These are phyloP conservation scores for Aplysia californica DNA, from an alignment of 1,140 invertebrate genomes.

Conservation along the genomic window DNA sequence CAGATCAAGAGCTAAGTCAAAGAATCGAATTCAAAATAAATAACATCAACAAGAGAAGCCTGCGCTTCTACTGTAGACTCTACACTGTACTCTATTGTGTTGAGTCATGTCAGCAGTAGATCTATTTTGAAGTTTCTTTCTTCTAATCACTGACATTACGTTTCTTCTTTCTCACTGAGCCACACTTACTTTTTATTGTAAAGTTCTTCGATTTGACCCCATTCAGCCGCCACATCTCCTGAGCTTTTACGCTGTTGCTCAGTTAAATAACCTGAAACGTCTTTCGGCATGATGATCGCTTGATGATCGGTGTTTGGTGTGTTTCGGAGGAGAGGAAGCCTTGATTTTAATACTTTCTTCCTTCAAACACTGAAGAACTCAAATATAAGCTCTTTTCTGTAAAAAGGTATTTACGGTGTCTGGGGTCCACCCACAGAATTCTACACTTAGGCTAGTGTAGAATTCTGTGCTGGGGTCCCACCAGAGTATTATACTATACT, in stretches of 20 bases:
- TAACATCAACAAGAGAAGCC: background rate
- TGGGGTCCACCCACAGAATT: too few relatives aligned
- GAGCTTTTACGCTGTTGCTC: slow-evolving; percentile 61
- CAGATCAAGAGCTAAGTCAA: too few relatives aligned
- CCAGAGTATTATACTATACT: too few relatives aligned
- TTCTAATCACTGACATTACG: background rate
- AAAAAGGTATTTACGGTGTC: too few relatives aligned
- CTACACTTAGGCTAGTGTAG: too few relatives aligned
- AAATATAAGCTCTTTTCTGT: too few relatives aligned
- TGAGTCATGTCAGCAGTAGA: background rate
- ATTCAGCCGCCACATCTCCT: slow-evolving; percentile 58
- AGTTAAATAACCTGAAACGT: slow-evolving; percentile 59
- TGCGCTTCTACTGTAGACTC: background rate
- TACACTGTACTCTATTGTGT: background rate
- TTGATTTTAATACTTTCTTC: too few relatives aligned
- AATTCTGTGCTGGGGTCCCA: too few relatives aligned
- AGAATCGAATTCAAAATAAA: background rate
- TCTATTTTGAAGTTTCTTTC: background rate
- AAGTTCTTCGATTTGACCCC: slow-evolving; percentile 57
- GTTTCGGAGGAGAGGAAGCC: too few relatives aligned
- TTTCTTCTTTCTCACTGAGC: background rate
- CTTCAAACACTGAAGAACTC: too few relatives aligned
- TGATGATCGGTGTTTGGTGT: too few relatives aligned
- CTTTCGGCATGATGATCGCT: slow-evolving; percentile 43
- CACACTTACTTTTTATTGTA: slow-evolving; percentile 62